Conservation (phyloP, 2,888 invertebrate genomes). For the Dromius quadrimaculatus region DNA sequence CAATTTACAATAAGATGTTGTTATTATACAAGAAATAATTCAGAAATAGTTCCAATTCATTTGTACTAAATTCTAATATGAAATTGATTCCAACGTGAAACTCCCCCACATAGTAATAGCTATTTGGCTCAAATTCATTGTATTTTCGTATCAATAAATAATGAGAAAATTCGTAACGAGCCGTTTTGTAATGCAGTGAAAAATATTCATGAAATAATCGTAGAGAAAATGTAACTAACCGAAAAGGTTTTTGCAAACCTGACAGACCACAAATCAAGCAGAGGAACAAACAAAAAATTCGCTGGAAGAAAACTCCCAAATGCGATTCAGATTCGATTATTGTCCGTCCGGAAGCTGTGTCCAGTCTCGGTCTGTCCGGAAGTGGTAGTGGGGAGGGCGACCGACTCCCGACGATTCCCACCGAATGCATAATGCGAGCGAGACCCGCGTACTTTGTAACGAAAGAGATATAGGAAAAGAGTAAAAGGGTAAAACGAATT, state of each 20-base stretch:
- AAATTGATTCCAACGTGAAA: neutral
- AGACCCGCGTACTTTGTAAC: conserved; percentile 43
- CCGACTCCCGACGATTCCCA: conserved; percentile 37
- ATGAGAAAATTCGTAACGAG: neutral
- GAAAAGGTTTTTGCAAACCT: conserved; percentile 23
- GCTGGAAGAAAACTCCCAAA: conserved; percentile 31
- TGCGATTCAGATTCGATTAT: conserved; percentile 34
- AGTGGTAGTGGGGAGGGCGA: conserved; percentile 9
- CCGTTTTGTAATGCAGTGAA: neutral
- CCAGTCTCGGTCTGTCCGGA: conserved; percentile 11
- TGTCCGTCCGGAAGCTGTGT: conserved; percentile 35
- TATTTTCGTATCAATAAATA: conserved; percentile 8
- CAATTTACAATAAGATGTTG: neutral
- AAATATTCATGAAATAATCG: conserved; percentile 21
- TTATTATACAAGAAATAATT: neutral
- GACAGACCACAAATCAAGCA: conserved; percentile 29
- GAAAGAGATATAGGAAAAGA: conserved; percentile 63
- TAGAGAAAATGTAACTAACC: conserved; percentile 3
- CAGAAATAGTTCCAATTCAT: neutral
- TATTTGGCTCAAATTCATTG: neutral
- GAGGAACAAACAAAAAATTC: conserved; percentile 27
- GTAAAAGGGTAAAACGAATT: conserved; percentile 63
- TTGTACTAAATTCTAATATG: no score
- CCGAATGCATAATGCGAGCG: conserved; percentile 49
- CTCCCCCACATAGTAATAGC: neutral